These are phyloP conservation scores for Platanista minor DNA, from an alignment of 2,113 vertebrate species.

Conservation along the genomic window DNA sequence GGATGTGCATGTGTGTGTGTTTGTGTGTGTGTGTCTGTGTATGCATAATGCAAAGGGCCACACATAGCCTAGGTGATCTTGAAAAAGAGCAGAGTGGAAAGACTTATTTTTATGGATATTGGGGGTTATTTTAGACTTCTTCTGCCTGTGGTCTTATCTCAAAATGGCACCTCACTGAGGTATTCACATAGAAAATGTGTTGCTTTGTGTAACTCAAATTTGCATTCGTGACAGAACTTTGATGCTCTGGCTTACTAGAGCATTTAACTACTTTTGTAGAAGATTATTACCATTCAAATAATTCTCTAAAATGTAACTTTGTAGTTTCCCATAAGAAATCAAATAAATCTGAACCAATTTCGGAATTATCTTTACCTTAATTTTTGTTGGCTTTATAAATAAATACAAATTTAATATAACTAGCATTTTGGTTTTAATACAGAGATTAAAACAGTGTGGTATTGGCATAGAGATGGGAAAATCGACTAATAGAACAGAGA, in stretches of 20 bases:
- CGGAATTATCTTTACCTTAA: neutral
- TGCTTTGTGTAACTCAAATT: neutral
- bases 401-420: neutral
- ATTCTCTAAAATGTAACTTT: neutral
- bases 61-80: neutral
- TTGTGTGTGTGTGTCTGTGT: neutral
- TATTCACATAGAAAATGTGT: neutral
- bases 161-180: neutral
- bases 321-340: neutral
- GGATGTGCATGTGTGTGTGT: neutral
- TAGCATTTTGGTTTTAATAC: neutral
- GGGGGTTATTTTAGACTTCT: neutral
- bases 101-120: neutral
- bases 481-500: neutral
- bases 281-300: neutral
- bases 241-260: neutral
- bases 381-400: neutral
- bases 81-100: neutral
- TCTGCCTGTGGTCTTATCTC: neutral
- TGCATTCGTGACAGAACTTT: neutral
- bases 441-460: neutral
- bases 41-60: neutral
- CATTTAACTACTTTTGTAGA: neutral
- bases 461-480: neutral
- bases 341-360: neutral